A percentile compares a stretch with the other conserved stretches of the same genome.
phyloP scores from a whole-genome alignment of 2,113 vertebrate genomes.

The Rhabdomys dilectus region DNA sequence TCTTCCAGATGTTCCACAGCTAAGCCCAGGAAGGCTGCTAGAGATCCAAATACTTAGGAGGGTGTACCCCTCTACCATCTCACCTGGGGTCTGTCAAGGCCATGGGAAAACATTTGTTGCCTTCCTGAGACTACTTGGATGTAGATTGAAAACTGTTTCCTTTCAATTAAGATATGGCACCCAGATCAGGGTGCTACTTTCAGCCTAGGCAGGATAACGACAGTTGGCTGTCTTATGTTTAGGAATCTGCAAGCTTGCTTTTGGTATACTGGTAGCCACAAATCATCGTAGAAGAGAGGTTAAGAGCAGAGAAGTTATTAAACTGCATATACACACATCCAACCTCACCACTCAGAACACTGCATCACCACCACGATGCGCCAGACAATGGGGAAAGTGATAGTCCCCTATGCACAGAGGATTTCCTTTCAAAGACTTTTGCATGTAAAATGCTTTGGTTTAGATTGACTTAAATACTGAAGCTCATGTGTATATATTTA shows the following conservation, averaged over 20 bases:
- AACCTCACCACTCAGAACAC: too few species aligned
- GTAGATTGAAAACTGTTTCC: accelerated
- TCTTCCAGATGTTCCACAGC: background rate
- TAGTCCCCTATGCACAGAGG: background rate
- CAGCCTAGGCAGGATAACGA: accelerated
- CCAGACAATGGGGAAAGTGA: accelerated
- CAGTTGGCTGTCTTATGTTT: accelerated
- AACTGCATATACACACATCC: too few species aligned
- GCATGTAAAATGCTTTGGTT: background rate
- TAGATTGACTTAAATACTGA: background rate
- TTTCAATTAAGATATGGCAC: accelerated
- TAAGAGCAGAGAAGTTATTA: background rate
- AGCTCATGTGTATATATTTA: too few species aligned
- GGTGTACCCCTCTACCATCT: accelerated
- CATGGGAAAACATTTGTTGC: accelerated
- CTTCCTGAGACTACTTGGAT: accelerated
- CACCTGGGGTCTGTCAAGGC: too few species aligned
- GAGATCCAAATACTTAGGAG: accelerated
- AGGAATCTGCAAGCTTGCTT: accelerated
- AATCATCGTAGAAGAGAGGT: background rate
- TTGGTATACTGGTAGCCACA: accelerated
- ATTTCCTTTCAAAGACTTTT: background rate
- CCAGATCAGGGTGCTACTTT: too few species aligned
- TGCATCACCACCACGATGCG: accelerated
- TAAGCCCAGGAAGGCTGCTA: background rate